Evolutionary conservation across 2,113 vertebrate species (phyloP).

Genomic region (Mesoclemmys tuberculata): DNA sequence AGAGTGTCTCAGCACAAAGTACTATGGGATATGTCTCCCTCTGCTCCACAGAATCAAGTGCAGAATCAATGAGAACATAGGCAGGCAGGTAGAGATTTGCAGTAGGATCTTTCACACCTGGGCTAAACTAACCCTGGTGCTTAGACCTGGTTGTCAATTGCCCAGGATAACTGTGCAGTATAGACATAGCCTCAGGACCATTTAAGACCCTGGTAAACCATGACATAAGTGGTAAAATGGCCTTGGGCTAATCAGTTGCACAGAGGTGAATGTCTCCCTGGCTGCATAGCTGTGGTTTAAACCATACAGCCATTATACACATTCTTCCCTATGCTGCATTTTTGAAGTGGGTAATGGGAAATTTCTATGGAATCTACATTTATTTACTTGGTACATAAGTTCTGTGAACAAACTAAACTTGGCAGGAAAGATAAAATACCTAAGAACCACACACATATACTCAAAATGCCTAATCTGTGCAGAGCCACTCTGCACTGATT

Average conservation of each 20-base stretch:
- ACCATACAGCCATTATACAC: background rate
- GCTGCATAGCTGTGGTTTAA: background rate
- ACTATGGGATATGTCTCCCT: background rate
- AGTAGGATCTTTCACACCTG: background rate
- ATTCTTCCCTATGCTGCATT: background rate
- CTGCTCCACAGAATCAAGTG: background rate
- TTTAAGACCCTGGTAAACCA: background rate
- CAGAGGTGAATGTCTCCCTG: background rate
- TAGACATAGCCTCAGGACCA: background rate
- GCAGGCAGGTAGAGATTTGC: background rate
- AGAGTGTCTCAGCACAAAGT: background rate
- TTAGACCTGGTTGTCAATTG: background rate
- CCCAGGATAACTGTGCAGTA: background rate
- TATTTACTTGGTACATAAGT: background rate
- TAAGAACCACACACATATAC: too few relatives aligned
- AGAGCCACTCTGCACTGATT: background rate
- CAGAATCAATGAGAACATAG: background rate
- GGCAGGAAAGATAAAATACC: too few relatives aligned
- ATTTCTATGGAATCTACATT: background rate
- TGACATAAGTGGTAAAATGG: background rate
- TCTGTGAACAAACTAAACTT: too few relatives aligned
- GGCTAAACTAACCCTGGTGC: background rate
- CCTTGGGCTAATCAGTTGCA: background rate
- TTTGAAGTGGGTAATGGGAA: background rate
- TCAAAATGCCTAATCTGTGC: background rate